phyloP scores from a whole-genome alignment of 2,888 invertebrate genomes.

The Brachyptera risi region DNA sequence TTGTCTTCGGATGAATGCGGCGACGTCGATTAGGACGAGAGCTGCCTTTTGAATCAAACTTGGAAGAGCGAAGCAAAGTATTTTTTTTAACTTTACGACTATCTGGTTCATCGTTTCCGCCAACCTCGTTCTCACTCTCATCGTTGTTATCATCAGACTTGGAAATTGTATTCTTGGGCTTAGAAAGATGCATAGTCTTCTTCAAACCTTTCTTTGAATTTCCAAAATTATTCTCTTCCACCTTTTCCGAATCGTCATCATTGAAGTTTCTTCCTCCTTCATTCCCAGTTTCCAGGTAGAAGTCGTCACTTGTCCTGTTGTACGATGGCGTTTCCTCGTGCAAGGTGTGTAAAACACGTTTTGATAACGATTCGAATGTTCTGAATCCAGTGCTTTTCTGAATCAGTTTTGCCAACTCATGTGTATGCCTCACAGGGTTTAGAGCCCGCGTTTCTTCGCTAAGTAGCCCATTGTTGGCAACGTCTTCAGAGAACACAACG shows the following conservation, averaged over 20 bases:
- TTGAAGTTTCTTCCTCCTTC: not conserved
- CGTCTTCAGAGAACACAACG: slow-evolving; percentile 32
- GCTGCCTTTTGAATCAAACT: not conserved
- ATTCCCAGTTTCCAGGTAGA: not conserved
- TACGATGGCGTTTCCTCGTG: not conserved
- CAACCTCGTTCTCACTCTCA: not conserved
- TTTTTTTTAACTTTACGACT: not conserved
- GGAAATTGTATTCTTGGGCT: no score
- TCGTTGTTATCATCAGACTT: not conserved
- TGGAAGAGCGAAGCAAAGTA: not conserved
- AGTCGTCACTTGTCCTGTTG: not conserved
- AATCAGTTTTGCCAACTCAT: slow-evolving; percentile 18
- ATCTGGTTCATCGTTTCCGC: not conserved
- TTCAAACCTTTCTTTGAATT: not conserved
- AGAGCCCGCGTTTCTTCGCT: slow-evolving; percentile 7
- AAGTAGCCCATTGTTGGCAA: not conserved
- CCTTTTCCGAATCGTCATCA: not conserved
- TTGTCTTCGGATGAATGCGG: slow-evolving; percentile 12
- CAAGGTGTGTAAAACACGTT: no score
- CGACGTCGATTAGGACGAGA: no score
- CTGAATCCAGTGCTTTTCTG: no score
- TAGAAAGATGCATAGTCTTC: not conserved
- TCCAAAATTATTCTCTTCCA: not conserved
- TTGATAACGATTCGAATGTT: no score
- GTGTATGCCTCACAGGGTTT: slow-evolving; percentile 14